phyloP scores from a whole-genome alignment of 2,797 vertebrate genomes.

The Anisognathus igniventris region DNA sequence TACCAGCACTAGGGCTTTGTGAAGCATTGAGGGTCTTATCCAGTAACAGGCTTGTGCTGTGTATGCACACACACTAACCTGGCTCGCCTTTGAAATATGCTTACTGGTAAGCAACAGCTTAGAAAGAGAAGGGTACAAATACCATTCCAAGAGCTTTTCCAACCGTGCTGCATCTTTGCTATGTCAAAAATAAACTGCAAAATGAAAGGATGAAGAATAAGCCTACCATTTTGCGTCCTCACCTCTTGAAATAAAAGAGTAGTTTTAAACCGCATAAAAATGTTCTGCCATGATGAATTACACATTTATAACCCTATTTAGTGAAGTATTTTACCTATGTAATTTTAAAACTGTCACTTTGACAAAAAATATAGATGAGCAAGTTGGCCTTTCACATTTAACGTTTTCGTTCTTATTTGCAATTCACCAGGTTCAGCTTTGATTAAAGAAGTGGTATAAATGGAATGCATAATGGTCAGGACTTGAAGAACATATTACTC shows the following conservation, averaged over 20 bases:
- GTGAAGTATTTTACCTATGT: slow-evolving; percentile 75
- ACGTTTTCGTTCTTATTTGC: slow-evolving; percentile 75
- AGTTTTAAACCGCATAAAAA: slow-evolving; percentile 70
- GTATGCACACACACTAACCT: neutral
- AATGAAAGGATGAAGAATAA: slow-evolving; percentile 65
- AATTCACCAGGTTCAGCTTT: slow-evolving; percentile 74
- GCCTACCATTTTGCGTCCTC: slow-evolving; percentile 43
- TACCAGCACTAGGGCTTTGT: neutral
- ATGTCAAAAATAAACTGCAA: slow-evolving; percentile 39
- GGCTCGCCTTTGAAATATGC: neutral
- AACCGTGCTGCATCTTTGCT: neutral
- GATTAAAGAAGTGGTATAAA: slow-evolving; percentile 73
- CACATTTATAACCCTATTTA: slow-evolving; percentile 77
- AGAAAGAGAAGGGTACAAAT: slow-evolving; percentile 32
- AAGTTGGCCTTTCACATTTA: slow-evolving; percentile 78
- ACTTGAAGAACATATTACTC: slow-evolving; percentile 60
- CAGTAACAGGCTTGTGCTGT: neutral
- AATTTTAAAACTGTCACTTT: slow-evolving; percentile 81
- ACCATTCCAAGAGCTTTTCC: slow-evolving; percentile 39
- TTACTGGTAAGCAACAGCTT: neutral
- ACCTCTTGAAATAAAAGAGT: slow-evolving; percentile 72
- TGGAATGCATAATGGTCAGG: slow-evolving; percentile 63
- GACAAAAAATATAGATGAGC: slow-evolving; percentile 77
- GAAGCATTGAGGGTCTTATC: neutral
- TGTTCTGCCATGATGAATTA: slow-evolving; percentile 72